A percentile compares a stretch with the other conserved stretches of the same genome.
Evolutionary conservation across 2,888 invertebrate genomes (phyloP).

Genomic region (Boloria selene): DNA sequence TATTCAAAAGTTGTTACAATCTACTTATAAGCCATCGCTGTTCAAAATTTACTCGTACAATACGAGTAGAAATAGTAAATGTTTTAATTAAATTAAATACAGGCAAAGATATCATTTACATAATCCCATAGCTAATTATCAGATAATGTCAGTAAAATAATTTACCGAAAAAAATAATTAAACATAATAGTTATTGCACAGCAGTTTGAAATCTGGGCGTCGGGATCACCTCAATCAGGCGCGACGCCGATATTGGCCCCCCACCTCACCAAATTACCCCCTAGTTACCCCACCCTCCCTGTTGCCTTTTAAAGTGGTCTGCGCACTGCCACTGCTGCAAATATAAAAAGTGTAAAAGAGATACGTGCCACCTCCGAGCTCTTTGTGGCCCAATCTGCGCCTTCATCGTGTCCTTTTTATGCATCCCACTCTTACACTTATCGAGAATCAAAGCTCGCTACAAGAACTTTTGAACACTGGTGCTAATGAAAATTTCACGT

Average conservation of each 20-base stretch:
- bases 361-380: conserved; percentile 76
- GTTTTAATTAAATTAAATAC: neutral
- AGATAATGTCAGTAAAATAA: neutral
- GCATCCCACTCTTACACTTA: conserved; percentile 75
- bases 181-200: conserved; percentile 42
- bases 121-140: neutral
- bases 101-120: neutral
- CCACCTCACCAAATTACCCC: conserved; percentile 81
- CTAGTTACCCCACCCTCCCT: conserved; percentile 77
- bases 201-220: conserved; percentile 71
- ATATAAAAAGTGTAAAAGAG: conserved; percentile 80
- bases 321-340: conserved; percentile 79
- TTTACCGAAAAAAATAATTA: conserved; percentile 27
- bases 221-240: conserved; percentile 80
- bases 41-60: neutral
- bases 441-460: conserved; percentile 76
- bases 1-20: conserved; percentile 20
- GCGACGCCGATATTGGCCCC: conserved; percentile 77
- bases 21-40: conserved; percentile 9
- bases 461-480: conserved; percentile 73
- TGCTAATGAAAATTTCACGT: conserved; percentile 81
- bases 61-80: neutral
- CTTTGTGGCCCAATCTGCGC: conserved; percentile 82
- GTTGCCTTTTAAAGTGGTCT: conserved; percentile 82
- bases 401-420: conserved; percentile 78